Evolutionary conservation across 2,888 invertebrate species (phyloP).

Genomic region (Cephus pulcher): DNA sequence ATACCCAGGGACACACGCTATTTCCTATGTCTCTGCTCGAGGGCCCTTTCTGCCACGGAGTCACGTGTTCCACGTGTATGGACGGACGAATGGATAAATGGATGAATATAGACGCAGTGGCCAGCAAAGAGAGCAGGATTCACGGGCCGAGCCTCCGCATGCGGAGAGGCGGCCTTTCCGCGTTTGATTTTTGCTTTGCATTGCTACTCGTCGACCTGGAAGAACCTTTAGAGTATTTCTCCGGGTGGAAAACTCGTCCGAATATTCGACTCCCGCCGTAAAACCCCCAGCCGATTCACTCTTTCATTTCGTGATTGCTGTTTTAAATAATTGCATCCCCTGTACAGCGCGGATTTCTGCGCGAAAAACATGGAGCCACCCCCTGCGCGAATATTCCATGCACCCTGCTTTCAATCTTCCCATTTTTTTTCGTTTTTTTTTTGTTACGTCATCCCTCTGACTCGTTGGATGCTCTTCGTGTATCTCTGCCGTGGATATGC

Average conservation of each 20-base stretch:
- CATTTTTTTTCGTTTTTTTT: slow-evolving; percentile 7
- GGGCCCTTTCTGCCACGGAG: no score
- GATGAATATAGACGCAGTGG: no score
- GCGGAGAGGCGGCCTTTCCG: slow-evolving; percentile 16
- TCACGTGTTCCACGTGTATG: neutral
- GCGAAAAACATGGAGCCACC: slow-evolving; percentile 12
- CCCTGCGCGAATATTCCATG: neutral
- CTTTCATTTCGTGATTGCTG: slow-evolving; percentile 64
- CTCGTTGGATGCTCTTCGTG: neutral
- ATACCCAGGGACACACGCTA: no score
- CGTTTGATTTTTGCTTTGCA: slow-evolving; percentile 62
- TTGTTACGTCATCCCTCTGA: no score
- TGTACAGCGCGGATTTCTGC: neutral
- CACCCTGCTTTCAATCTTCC: neutral
- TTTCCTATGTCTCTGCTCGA: no score
- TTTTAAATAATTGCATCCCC: slow-evolving; percentile 61
- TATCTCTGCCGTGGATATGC: no score
- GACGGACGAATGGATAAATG: neutral
- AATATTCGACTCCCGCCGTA: slow-evolving; percentile 8
- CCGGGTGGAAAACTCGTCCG: slow-evolving; percentile 52
- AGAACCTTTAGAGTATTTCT: slow-evolving; percentile 59
- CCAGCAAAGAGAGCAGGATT: neutral
- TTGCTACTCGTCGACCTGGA: slow-evolving; percentile 55
- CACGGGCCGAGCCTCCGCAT: no score
- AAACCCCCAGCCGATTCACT: slow-evolving; percentile 35